Percentiles rank a stretch among this genome's conserved stretches.
Evolutionary conservation across 2,888 invertebrate genomes (phyloP).

Genomic region (Phoenoteleia sp.): DNA sequence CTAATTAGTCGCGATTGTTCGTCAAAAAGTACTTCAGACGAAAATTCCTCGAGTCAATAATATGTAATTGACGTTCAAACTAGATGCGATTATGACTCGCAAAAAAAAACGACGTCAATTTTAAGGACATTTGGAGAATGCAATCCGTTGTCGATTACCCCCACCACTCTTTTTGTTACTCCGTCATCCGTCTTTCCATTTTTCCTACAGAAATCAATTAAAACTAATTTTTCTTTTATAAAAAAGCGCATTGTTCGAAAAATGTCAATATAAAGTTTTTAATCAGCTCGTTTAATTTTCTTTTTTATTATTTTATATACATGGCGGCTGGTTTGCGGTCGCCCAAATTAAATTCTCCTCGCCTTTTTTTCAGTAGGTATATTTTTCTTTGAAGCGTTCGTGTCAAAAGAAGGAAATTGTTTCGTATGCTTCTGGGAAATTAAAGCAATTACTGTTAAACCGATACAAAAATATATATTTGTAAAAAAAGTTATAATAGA

Average conservation of each 20-base stretch:
- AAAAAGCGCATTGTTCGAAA: slow-evolving; percentile 24
- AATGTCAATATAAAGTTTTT: slow-evolving; percentile 30
- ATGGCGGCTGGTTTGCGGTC: background rate
- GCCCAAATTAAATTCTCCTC: slow-evolving; percentile 12
- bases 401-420: slow-evolving; percentile 7
- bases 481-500: too few relatives aligned
- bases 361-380: too few relatives aligned
- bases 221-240: slow-evolving; percentile 6
- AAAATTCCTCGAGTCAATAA: slow-evolving; percentile 58
- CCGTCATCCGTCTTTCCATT: background rate
- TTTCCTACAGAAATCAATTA: slow-evolving; percentile 52
- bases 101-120: slow-evolving; percentile 46
- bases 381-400: slow-evolving; percentile 4
- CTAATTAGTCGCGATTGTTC: slow-evolving; percentile 65
- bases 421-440: background rate
- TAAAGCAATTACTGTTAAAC: background rate
- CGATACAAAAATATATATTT: background rate
- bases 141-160: slow-evolving; percentile 48
- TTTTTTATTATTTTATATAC: background rate
- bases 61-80: slow-evolving; percentile 42
- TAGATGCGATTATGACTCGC: slow-evolving; percentile 38
- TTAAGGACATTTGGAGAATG: slow-evolving; percentile 57
- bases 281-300: too few relatives aligned
- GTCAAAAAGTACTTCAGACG: slow-evolving; percentile 34
- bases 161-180: slow-evolving; percentile 4